A percentile compares a stretch with the other conserved stretches of the same genome.
These are phyloP conservation scores for Bradypodion ventrale DNA, from an alignment of 2,797 vertebrate species.

Conservation along the genomic window DNA sequence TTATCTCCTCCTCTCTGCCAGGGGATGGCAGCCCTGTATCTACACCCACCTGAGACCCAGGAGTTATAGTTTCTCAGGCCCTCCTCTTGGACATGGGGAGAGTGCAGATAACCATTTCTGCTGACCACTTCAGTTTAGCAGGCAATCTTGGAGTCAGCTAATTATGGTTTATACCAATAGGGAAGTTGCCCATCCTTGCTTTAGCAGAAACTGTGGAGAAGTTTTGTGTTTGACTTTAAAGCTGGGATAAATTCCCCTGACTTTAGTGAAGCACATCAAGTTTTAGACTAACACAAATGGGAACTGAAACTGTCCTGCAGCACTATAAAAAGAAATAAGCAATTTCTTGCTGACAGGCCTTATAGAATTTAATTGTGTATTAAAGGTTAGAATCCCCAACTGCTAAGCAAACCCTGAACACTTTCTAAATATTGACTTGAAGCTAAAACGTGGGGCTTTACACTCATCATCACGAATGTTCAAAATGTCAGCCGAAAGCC, in stretches of 20 bases:
- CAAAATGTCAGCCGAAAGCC: constrained; percentile 27
- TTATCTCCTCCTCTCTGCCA: no score
- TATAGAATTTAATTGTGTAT: neutral
- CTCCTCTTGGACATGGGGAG: no score
- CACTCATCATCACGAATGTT: neutral
- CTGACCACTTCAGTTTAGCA: no score
- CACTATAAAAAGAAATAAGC: constrained; percentile 31
- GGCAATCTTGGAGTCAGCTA: neutral
- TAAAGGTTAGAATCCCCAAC: neutral
- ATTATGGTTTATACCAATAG: neutral
- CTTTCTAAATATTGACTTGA: constrained; percentile 34
- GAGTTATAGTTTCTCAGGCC: no score
- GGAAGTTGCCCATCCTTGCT: neutral
- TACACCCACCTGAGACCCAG: no score
- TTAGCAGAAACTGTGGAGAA: neutral
- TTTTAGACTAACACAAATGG: constrained; percentile 16
- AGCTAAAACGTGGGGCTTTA: constrained; percentile 8
- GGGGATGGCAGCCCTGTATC: no score
- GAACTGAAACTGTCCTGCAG: constrained; percentile 11
- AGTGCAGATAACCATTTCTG: no score
- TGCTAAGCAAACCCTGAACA: neutral
- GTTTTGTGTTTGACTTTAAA: constrained; percentile 14
- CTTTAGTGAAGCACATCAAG: neutral
- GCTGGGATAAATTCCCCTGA: neutral
- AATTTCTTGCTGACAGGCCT: constrained; percentile 23